Evolutionary conservation across 2,113 vertebrate genomes (phyloP).

Genomic region (Cnemophilus loriae): DNA sequence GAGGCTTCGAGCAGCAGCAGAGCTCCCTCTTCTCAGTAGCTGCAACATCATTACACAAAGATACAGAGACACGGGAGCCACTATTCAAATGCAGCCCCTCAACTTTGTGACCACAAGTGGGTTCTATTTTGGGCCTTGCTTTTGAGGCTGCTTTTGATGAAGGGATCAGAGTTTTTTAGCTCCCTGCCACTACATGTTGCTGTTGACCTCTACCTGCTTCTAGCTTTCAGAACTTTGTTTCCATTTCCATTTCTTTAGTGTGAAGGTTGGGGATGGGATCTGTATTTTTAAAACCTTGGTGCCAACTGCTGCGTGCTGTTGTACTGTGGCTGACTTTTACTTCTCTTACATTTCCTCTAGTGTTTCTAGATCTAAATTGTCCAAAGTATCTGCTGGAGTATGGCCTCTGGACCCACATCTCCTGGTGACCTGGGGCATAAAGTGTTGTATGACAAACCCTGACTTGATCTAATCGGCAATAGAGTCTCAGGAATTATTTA

Average conservation of each 20-base stretch:
- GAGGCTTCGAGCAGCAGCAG: neutral
- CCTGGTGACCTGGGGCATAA: neutral
- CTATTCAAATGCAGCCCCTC: conserved; percentile 45
- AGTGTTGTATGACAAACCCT: neutral
- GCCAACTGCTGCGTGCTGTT: conserved; percentile 26
- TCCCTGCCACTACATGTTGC: conserved; percentile 48
- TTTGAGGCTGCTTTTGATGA: conserved; percentile 53
- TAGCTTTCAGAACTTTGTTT: conserved; percentile 57
- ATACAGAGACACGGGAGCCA: neutral
- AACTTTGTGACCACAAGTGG: conserved; percentile 4
- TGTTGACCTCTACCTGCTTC: conserved; percentile 52
- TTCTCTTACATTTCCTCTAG: neutral
- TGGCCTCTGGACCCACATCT: neutral
- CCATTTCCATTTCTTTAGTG: conserved; percentile 48
- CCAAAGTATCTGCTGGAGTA: neutral
- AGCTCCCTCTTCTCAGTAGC: neutral
- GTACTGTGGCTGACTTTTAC: neutral
- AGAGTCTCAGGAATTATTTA: neutral
- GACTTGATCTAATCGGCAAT: neutral
- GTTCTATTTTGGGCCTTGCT: conserved; percentile 47
- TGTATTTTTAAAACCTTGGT: conserved; percentile 39
- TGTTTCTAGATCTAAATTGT: neutral
- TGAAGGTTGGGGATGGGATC: neutral
- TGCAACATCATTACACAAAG: conserved; percentile 19
- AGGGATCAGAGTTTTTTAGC: conserved; percentile 57